Percentiles rank a stretch among this genome's conserved stretches.
These are phyloP conservation scores for Melinaea menophilus DNA, from an alignment of 2,888 invertebrate genomes.

Conservation along the genomic window DNA sequence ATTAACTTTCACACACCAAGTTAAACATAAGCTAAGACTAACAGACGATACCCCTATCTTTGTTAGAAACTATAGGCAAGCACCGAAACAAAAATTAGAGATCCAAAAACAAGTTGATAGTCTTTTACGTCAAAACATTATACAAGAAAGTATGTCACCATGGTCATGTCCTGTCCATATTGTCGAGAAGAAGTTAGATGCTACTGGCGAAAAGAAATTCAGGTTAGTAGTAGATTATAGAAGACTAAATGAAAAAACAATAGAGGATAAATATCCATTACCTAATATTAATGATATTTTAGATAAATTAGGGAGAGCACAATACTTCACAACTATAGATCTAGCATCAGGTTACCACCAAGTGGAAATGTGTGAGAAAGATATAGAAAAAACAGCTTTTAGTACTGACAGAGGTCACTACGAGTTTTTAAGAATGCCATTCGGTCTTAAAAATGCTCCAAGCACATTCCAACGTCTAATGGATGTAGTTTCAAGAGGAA, in stretches of 20 bases:
- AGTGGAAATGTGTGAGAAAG: slow-evolving; percentile 24
- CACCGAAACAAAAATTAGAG: slow-evolving; percentile 21
- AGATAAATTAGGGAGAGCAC: slow-evolving; percentile 1
- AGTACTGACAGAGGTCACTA: slow-evolving; percentile 40
- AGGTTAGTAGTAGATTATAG: no score
- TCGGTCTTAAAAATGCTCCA: no score
- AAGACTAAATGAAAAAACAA: slow-evolving; percentile 32
- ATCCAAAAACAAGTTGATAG: slow-evolving; percentile 31
- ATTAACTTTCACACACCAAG: slow-evolving; percentile 31
- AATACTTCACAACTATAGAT: no score
- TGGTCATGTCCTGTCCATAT: slow-evolving; percentile 36
- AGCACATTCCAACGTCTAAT: no score
- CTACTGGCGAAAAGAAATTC: slow-evolving; percentile 19
- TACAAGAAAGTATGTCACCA: slow-evolving; percentile 26
- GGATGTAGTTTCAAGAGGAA: no score
- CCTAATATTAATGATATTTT: slow-evolving; percentile 27
- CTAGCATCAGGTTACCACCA: slow-evolving; percentile 22
- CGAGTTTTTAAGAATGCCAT: slow-evolving; percentile 28
- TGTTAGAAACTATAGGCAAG: slow-evolving; percentile 19
- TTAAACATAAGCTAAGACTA: slow-evolving; percentile 16
- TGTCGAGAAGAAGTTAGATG: slow-evolving; percentile 34
- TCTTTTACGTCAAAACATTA: slow-evolving; percentile 28
- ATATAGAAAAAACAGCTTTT: slow-evolving; percentile 43
- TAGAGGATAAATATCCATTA: slow-evolving; percentile 20
- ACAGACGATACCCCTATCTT: no score